Conservation (phyloP, 64 coral and sea anemone genomes). For the Dendrophyllia cribrosa region DNA sequence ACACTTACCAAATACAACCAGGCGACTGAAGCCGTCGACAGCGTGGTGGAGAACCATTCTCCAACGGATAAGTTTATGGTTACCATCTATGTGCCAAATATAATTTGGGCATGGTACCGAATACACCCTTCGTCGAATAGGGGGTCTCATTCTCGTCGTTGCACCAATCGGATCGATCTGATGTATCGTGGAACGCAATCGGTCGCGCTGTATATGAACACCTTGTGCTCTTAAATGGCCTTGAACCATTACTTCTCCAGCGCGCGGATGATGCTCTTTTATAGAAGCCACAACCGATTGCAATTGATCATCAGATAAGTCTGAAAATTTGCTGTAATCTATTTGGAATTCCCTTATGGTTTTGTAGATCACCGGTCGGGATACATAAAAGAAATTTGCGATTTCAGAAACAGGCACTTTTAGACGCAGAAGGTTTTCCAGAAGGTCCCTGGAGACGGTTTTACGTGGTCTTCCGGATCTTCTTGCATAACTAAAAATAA, state of each 20-base stretch:
- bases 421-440: background rate
- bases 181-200: background rate
- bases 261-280: background rate
- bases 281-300: background rate
- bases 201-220: background rate
- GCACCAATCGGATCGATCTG: background rate
- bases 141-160: background rate
- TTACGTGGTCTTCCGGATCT: background rate
- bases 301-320: conserved; percentile 1
- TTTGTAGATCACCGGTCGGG: conserved; percentile 5
- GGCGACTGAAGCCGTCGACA: conserved; percentile 30
- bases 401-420: background rate
- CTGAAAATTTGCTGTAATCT: background rate
- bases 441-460: background rate
- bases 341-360: background rate
- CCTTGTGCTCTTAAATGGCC: background rate
- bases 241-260: background rate
- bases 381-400: no score
- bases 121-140: conserved; percentile 27
- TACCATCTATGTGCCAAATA: no score
- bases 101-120: conserved; percentile 33
- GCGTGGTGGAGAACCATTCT: conserved; percentile 15
- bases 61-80: conserved; percentile 26
- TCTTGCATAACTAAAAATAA: background rate
- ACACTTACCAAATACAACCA: conserved; percentile 19